Evolutionary conservation across 2,888 invertebrate genomes (phyloP).

Genomic region (Sisyra nigra): DNA sequence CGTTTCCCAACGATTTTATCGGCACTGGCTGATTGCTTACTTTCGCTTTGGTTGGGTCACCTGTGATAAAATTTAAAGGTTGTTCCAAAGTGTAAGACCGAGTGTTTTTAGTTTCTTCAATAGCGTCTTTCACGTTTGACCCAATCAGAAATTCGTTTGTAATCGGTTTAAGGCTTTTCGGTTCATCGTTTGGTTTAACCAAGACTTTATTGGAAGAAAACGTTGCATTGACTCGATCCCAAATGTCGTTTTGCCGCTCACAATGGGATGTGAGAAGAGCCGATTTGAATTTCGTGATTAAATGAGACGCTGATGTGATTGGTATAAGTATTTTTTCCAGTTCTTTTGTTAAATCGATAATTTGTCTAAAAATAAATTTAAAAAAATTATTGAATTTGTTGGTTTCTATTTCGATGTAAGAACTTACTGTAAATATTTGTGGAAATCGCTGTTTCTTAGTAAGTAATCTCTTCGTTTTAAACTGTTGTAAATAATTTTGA

Average conservation of each 20-base stretch:
- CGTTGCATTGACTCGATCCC: conserved; percentile 9
- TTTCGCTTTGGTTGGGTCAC: conserved; percentile 7
- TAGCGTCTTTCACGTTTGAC: conserved; percentile 1
- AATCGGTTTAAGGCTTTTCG: too few species aligned
- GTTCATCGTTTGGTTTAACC: not conserved
- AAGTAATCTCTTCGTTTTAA: conserved; percentile 35
- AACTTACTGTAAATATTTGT: conserved; percentile 15
- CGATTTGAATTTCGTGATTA: conserved; percentile 10
- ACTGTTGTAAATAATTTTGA: conserved; percentile 37
- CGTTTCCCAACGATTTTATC: not conserved
- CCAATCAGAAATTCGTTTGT: conserved; percentile 8
- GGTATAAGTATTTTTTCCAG: conserved; percentile 10
- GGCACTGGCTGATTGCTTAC: not conserved
- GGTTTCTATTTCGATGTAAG: not conserved
- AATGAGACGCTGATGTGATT: conserved; percentile 8
- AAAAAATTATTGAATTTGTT: not conserved
- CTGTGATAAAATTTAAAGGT: conserved; percentile 12
- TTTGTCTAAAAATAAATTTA: conserved; percentile 9
- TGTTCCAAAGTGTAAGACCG: conserved; percentile 8
- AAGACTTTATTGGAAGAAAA: not conserved
- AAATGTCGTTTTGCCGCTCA: conserved; percentile 10
- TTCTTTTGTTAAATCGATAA: conserved; percentile 10
- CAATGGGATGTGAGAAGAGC: conserved; percentile 7
- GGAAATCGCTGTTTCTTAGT: conserved; percentile 26
- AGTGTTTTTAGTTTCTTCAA: conserved; percentile 1